Percentiles rank a stretch among this genome's conserved stretches.
Evolutionary conservation across 2,113 vertebrate genomes (phyloP).

Genomic region (Gnathonemus longibarbis): DNA sequence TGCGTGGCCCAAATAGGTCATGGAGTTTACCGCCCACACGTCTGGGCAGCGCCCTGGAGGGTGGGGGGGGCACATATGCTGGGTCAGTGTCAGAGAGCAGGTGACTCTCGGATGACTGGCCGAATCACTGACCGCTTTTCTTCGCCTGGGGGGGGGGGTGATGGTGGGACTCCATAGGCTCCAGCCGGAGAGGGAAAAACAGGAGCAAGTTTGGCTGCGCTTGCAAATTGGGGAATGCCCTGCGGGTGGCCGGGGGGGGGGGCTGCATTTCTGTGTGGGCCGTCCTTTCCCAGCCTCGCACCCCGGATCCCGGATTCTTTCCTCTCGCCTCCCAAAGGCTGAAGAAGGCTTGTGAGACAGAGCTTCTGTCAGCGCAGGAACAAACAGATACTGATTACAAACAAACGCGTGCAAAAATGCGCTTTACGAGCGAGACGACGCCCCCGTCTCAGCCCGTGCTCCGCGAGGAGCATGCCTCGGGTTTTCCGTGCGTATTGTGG

Average conservation of each 20-base stretch:
- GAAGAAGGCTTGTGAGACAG: not conserved
- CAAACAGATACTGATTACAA: not conserved
- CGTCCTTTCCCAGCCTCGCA: not conserved
- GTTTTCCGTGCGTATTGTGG: not conserved
- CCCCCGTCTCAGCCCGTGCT: not conserved
- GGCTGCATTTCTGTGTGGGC: not conserved
- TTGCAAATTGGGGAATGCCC: not conserved
- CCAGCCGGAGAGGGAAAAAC: not conserved
- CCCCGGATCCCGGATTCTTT: not conserved
- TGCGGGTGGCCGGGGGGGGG: not conserved
- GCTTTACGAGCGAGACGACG: not conserved
- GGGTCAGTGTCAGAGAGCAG: not conserved
- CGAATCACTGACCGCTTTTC: not conserved
- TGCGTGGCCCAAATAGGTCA: conserved; percentile 41
- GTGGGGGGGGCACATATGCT: not conserved
- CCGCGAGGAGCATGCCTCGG: not conserved
- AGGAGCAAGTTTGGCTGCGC: not conserved
- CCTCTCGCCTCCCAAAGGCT: not conserved
- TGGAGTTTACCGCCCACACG: conserved; percentile 7
- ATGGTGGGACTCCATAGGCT: not conserved
- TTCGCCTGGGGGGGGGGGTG: not conserved
- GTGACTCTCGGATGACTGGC: not conserved
- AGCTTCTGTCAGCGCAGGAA: not conserved
- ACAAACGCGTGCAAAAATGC: not conserved
- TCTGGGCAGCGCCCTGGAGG: not conserved